Percentiles rank a stretch among this genome's conserved stretches.
These are phyloP conservation scores for Eretmocerus hayati DNA, from an alignment of 2,888 invertebrate genomes.

Conservation along the genomic window DNA sequence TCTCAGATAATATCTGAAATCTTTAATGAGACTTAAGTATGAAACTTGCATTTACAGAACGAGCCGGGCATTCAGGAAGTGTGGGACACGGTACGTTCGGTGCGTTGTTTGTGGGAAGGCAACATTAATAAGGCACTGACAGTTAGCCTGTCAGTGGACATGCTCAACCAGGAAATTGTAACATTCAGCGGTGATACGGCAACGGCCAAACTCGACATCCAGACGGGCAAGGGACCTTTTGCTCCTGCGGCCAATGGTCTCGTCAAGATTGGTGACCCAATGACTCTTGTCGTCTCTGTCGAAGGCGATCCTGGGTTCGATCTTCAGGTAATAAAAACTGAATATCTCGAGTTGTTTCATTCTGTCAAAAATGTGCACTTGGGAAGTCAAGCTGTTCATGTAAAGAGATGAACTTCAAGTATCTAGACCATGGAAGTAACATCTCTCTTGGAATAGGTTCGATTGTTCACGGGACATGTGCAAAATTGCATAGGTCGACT, in stretches of 20 bases:
- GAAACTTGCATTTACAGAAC: conserved; percentile 49
- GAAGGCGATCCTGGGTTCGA: conserved; percentile 75
- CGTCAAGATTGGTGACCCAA: conserved; percentile 73
- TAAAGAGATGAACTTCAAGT: too few relatives aligned
- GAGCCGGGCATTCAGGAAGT: conserved; percentile 70
- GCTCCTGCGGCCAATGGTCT: conserved; percentile 69
- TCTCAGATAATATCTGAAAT: neutral
- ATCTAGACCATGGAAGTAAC: too few relatives aligned
- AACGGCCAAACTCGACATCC: conserved; percentile 70
- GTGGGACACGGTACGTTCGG: conserved; percentile 72
- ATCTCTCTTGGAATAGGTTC: too few relatives aligned
- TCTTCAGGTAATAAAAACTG: conserved; percentile 52
- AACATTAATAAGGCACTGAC: conserved; percentile 68
- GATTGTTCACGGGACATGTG: too few relatives aligned
- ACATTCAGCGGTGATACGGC: conserved; percentile 82
- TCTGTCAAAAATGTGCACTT: neutral
- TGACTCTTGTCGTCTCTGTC: conserved; percentile 74
- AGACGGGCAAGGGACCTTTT: conserved; percentile 69
- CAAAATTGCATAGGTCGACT: too few relatives aligned
- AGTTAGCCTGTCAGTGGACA: conserved; percentile 69
- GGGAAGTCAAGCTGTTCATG: neutral
- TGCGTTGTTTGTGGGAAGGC: conserved; percentile 77
- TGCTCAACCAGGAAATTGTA: conserved; percentile 72
- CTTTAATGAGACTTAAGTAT: neutral
- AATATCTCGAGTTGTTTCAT: too few relatives aligned